These are phyloP conservation scores for Aegithalos caudatus DNA, from an alignment of 2,113 vertebrate species.

Conservation along the genomic window DNA sequence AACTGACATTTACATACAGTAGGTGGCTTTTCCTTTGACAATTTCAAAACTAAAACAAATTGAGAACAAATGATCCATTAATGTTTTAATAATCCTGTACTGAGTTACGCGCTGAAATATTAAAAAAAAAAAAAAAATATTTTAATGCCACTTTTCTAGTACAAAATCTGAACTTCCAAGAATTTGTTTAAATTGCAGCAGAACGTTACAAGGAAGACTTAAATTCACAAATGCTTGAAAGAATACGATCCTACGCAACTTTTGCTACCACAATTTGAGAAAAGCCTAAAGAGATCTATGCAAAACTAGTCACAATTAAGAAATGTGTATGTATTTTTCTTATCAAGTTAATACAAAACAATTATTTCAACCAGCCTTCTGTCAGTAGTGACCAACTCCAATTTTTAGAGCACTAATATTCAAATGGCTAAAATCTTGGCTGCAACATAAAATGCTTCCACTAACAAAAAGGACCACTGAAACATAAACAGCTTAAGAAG, in stretches of 20 bases:
- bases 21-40: not conserved
- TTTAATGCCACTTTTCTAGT: not conserved
- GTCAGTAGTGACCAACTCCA: not conserved
- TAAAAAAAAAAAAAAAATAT: not conserved
- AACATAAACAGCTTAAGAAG: not conserved
- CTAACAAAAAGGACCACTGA: not conserved
- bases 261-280: not conserved
- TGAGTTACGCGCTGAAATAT: not conserved
- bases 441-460: not conserved
- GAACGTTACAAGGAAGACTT: not conserved
- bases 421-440: not conserved
- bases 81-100: not conserved
- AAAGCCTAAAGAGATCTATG: not conserved
- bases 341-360: not conserved
- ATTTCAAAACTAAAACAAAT: not conserved
- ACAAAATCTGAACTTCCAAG: not conserved
- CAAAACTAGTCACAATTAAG: not conserved
- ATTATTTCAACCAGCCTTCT: not conserved
- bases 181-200: not conserved
- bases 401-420: not conserved
- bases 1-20: not conserved
- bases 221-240: not conserved
- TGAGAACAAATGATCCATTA: not conserved
- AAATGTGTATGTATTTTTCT: accelerated
- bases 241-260: not conserved